phyloP scores from a whole-genome alignment of 2,113 vertebrate species.

The Cebus imitator region DNA sequence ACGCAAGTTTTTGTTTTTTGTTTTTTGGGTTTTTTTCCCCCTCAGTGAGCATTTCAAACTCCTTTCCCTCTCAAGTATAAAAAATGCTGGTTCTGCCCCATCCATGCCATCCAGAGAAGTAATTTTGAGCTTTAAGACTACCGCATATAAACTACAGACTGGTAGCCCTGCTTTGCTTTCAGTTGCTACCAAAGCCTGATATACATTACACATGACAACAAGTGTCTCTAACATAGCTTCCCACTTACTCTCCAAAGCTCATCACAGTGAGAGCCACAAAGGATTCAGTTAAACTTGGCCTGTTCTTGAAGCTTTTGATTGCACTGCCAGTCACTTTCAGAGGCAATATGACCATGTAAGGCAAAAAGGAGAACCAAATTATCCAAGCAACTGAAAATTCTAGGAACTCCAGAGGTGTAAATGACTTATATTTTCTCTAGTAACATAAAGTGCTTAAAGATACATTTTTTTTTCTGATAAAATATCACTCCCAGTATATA shows the following conservation, averaged over 20 bases:
- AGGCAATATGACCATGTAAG: not conserved
- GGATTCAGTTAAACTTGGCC: not conserved
- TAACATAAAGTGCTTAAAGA: not conserved
- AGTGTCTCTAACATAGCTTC: slow-evolving; percentile 12
- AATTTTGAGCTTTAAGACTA: not conserved
- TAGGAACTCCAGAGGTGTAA: not conserved
- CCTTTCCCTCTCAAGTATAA: not conserved
- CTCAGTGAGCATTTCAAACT: not conserved
- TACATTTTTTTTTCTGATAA: not conserved
- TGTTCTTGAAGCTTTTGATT: not conserved
- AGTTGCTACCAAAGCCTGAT: slow-evolving; percentile 1
- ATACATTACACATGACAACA: not conserved
- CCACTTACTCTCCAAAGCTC: not conserved
- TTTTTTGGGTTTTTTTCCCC: not conserved
- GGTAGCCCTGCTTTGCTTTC: not conserved
- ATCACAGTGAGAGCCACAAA: not conserved
- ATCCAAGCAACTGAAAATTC: not conserved
- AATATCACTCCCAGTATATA: not conserved
- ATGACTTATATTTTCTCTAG: not conserved
- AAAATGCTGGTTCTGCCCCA: not conserved
- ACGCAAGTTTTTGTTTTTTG: not conserved
- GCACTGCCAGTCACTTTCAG: not conserved
- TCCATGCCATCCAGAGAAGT: slow-evolving; percentile 18
- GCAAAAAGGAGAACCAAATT: not conserved
- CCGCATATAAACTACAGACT: not conserved